Evolutionary conservation across 2,888 invertebrate species (phyloP), one percentile per base, ranked within the genome.

Genomic region (Cephus spinipes): DNA sequence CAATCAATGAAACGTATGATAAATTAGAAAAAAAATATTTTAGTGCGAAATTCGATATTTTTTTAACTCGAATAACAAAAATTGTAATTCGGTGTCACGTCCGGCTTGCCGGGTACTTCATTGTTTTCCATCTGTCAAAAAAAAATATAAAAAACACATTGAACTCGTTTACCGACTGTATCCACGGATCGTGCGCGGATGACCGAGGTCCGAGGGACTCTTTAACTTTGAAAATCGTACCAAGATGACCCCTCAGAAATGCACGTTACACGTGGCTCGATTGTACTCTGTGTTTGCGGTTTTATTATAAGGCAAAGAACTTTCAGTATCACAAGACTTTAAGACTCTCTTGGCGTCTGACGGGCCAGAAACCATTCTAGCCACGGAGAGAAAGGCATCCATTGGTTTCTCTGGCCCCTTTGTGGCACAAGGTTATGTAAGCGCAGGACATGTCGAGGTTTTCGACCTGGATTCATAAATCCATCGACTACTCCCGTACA

Each of bases 401-500:
- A 81, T 85, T 76, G 81, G 84, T 85, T 85, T 85, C 82, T 84
- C 81, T 83, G 76, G 77, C 75, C 69, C 40, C 79, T 88, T 87
- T 87, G 81, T 88, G 83, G 88, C 83, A 86, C 89, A 88, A 89
- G 89, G 89, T 85, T 88, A 83, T 76, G 83, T 81, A 86, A 85
- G 77, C 79, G 69, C 76, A 78, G 78, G 79, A 75, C 77, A 80
- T 73, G 75, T 73, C 79, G 85, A 83, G 84, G 83, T 85, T 87
- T 88, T 85, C 80, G 87, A 88, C 86, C 88, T 84, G 83, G 78
- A 85, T 85, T 87, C 81, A 78, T 81, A 79, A 82, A 81, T 79
- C 80, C 73, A 73, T 32, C 73, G 32, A 31, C 55, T 71, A 35
- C 75, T 34, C 33, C 33, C 33, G 15, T 68, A 55, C 40, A 55